A percentile compares a stretch with the other conserved stretches of the same genome.
phyloP scores from a whole-genome alignment of 2,888 invertebrate species.

The Sesia bembeciformis region DNA sequence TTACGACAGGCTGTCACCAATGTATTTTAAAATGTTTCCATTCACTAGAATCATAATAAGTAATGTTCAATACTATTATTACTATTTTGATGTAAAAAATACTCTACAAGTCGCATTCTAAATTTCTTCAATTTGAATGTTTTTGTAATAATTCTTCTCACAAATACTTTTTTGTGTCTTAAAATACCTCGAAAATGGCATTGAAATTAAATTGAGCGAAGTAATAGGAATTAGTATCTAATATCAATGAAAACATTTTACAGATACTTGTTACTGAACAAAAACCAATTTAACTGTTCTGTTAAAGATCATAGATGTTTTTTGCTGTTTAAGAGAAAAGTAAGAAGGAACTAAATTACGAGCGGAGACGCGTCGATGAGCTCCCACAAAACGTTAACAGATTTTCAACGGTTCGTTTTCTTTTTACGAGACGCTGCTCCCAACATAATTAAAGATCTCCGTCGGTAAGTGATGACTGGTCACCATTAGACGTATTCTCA shows the following conservation, averaged over 20 bases:
- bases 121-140: too few species aligned
- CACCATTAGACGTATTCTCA: slow-evolving; percentile 50
- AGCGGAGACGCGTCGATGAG: slow-evolving; percentile 41
- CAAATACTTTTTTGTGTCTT: too few species aligned
- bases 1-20: too few species aligned
- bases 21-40: too few species aligned
- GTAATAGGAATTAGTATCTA: slow-evolving; percentile 9
- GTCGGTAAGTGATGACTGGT: slow-evolving; percentile 58
- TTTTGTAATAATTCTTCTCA: too few species aligned
- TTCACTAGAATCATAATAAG: too few species aligned
- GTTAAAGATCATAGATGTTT: slow-evolving; percentile 55
- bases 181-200: slow-evolving; percentile 3
- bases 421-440: slow-evolving; percentile 47
- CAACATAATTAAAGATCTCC: slow-evolving; percentile 60
- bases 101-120: too few species aligned
- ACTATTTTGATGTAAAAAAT: too few species aligned
- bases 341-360: slow-evolving; percentile 38
- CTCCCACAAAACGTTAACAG: slow-evolving; percentile 60
- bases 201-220: slow-evolving; percentile 19
- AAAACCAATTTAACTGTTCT: slow-evolving; percentile 54
- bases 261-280: slow-evolving; percentile 40
- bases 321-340: slow-evolving; percentile 45
- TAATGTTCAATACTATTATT: too few species aligned
- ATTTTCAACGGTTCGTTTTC: slow-evolving; percentile 63
- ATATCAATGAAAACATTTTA: slow-evolving; percentile 34